phyloP scores from a whole-genome alignment of 2,888 invertebrate species.

The Serripes groenlandicus region DNA sequence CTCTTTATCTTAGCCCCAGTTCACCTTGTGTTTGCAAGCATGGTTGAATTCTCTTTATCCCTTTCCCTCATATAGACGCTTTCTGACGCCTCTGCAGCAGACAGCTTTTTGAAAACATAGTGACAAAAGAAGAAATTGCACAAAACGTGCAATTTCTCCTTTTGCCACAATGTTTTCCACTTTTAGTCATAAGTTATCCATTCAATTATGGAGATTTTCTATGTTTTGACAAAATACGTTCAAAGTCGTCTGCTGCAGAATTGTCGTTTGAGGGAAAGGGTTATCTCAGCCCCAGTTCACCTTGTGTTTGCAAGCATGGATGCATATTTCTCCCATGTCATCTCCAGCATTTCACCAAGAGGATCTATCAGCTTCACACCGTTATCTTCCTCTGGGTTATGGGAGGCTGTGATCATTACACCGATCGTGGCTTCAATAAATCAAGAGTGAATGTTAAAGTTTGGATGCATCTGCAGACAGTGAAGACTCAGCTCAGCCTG shows the following conservation, averaged over 20 bases:
- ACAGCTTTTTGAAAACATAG: no score
- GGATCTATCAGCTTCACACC: slow-evolving; percentile 99
- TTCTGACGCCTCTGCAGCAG: no score
- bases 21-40: slow-evolving; percentile 93
- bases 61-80: no score
- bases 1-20: background rate
- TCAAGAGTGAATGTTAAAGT: background rate
- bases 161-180: background rate
- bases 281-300: slow-evolving; percentile 84
- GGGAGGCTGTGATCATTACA: slow-evolving; percentile 99
- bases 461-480: background rate
- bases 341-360: slow-evolving; percentile 97
- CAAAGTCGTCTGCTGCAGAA: background rate
- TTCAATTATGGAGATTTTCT: background rate
- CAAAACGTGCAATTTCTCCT: background rate
- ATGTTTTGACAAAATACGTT: background rate
- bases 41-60: no score
- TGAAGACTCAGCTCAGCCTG: no score
- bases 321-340: slow-evolving; percentile 96
- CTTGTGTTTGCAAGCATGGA: slow-evolving; percentile 94
- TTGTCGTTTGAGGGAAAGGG: background rate
- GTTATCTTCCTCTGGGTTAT: slow-evolving; percentile 98
- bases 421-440: slow-evolving; percentile 88
- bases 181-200: background rate
- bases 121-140: no score